Base-by-base conservation (phyloP, 2,888 invertebrate genomes). In the Andrena praecox region DNA sequence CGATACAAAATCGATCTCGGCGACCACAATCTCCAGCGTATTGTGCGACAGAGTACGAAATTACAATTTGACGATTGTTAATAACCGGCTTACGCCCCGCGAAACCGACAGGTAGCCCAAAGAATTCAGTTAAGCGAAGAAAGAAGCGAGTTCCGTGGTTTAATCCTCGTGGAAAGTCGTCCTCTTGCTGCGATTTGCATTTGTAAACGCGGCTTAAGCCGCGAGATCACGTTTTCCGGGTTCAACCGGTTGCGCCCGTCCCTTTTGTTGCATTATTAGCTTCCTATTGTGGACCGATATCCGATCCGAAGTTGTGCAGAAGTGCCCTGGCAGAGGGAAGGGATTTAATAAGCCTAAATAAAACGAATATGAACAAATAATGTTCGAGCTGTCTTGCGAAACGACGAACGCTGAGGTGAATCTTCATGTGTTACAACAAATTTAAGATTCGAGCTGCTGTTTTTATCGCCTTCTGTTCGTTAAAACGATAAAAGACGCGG, bases 141-240 rank as follows among this genome's bases (percentile, higher is more conserved):
- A 71, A 78, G 74, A 79, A 71, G 63, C 83, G 72, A 69, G 73
- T 78, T 73, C 76, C 50, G 59, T 27, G 66, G 67, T 78, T 87
- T 87, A 82, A 90, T 89, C 84, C 88, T 75, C 88, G 81, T 87
- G 89, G 86, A 90, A 90, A 90, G 85, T 89, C 85, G 77, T 79
- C 78, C 82, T 81, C 79, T 42, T 56, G 77, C 74, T 77, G 83
- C 85, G 86, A 91, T 91, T 91, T 89, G 91, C 91, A 91, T 90
- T 87, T 85, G 89, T 86, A 88, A 91, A 89, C 84, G 86, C 82
- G 81, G 86, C 82, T 89, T 87, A 87, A 87, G 82, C 79, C 85
- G 77, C 80, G 82, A 54, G 77, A 56, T 77, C 82, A 86, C 82
- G 84, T 89, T 91, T 91, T 91, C 91, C 91, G 90, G 90, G 89